A percentile compares a stretch with the other conserved stretches of the same genome.
Conservation (phyloP, 2,113 vertebrate genomes). For the Condylura cristata region DNA sequence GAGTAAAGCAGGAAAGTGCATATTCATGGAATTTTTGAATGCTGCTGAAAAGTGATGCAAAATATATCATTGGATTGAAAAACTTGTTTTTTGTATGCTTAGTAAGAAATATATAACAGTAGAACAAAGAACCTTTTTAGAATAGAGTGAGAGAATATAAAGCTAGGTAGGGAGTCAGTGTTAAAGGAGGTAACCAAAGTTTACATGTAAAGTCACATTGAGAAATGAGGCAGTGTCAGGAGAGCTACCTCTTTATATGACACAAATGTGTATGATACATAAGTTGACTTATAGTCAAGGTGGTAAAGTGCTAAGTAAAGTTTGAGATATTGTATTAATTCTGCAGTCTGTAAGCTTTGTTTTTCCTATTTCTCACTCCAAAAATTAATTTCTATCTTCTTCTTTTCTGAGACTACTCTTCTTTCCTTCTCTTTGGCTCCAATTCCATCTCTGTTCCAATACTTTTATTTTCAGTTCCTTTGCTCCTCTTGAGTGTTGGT, state of each 20-base stretch:
- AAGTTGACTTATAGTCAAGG: neutral
- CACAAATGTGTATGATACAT: neutral
- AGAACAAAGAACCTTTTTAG: neutral
- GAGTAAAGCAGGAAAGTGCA: neutral
- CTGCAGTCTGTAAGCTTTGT: neutral
- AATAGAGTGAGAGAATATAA: neutral
- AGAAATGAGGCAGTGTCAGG: neutral
- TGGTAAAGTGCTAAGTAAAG: neutral
- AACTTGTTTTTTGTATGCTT: neutral
- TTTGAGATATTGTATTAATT: slow-evolving; percentile 2
- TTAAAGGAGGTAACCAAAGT: neutral
- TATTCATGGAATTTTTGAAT: neutral
- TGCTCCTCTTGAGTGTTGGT: neutral
- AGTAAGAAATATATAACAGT: neutral
- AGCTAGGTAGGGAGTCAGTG: neutral
- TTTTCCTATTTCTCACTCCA: neutral
- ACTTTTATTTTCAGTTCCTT: neutral
- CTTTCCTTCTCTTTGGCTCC: neutral
- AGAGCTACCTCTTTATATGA: neutral
- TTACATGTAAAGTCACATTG: neutral
- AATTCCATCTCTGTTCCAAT: neutral
- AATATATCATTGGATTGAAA: neutral
- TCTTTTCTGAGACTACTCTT: neutral
- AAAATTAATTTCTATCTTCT: neutral
- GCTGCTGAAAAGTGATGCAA: neutral